These are phyloP conservation scores for Symphodus melops DNA, from an alignment of 2,113 vertebrate species.

Conservation along the genomic window DNA sequence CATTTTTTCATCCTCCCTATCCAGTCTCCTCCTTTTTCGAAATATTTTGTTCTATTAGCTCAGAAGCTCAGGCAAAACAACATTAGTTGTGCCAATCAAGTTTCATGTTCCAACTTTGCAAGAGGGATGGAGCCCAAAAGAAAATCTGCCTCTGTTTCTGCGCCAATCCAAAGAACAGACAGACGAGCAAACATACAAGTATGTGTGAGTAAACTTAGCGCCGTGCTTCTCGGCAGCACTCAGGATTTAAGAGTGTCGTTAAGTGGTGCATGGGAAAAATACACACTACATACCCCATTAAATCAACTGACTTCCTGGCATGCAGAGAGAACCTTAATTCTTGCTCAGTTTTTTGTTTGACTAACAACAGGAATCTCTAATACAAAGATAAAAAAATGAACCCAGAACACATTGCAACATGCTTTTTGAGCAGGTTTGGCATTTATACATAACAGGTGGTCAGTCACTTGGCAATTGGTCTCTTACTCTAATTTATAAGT, in stretches of 20 bases:
- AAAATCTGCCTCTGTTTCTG: constrained; percentile 45
- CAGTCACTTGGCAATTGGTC: too few species aligned
- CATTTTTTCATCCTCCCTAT: neutral
- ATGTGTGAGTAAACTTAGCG: constrained; percentile 56
- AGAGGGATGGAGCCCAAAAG: constrained; percentile 37
- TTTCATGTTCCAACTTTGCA: constrained; percentile 51
- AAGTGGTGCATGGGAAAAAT: constrained; percentile 66
- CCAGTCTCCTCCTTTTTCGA: neutral
- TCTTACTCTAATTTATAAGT: too few species aligned
- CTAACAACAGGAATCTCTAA: neutral
- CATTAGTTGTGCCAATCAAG: constrained; percentile 54
- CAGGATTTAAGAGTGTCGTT: constrained; percentile 51
- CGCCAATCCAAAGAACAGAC: constrained; percentile 64
- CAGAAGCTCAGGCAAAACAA: constrained; percentile 25
- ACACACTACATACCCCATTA: constrained; percentile 58
- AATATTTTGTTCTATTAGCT: constrained; percentile 17
- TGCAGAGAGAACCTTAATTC: neutral
- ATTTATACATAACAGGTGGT: too few species aligned
- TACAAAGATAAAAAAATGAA: too few species aligned
- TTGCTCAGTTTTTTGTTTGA: neutral
- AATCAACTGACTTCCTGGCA: constrained; percentile 62
- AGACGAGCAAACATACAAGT: constrained; percentile 58
- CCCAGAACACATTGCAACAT: too few species aligned
- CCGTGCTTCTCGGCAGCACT: constrained; percentile 53
- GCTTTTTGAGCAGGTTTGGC: too few species aligned